Conservation (phyloP, 2,797 vertebrate genomes). For the Xenops minutus region DNA sequence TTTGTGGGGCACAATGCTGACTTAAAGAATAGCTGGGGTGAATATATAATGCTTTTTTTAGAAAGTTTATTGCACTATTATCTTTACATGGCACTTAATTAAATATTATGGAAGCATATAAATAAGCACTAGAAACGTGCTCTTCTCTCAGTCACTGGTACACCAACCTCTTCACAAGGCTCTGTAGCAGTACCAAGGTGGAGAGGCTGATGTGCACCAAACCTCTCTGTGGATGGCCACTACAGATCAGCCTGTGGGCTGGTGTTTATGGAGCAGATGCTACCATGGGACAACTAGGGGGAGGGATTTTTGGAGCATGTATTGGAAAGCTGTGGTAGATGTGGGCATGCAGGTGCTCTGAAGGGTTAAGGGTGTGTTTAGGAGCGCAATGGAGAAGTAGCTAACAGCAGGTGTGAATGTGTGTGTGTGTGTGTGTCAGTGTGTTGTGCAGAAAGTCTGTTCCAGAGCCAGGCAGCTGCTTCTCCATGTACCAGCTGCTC, state of each 20-base stretch:
- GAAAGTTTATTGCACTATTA: neutral
- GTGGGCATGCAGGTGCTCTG: neutral
- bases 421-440: no score
- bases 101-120: neutral
- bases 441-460: neutral
- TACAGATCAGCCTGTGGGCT: neutral
- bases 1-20: neutral
- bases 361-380: neutral
- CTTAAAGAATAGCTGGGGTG: neutral
- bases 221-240: neutral
- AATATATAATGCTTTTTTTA: neutral
- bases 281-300: fast-evolving
- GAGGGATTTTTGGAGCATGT: neutral
- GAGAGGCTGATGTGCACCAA: neutral
- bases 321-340: neutral
- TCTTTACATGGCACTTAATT: neutral
- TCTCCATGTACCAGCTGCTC: neutral
- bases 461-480: neutral
- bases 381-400: neutral
- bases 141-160: neutral
- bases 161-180: neutral
- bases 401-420: neutral
- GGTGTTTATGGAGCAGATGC: neutral
- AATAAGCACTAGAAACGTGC: neutral
- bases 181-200: neutral